Evolutionary conservation across 2,888 invertebrate species (phyloP).

Genomic region (Glyphotaelius pellucidus): DNA sequence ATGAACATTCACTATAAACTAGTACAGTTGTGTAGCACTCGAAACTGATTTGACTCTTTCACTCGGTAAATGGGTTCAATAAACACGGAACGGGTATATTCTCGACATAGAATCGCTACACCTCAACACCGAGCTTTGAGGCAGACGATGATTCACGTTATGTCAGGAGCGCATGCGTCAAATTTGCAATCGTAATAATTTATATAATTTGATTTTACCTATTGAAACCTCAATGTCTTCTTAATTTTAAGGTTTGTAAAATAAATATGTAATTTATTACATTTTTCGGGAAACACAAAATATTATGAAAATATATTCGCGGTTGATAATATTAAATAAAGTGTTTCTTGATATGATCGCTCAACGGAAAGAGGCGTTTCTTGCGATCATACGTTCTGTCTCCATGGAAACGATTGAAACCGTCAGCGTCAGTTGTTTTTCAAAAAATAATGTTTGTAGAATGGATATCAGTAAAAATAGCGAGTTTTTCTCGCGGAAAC

Average conservation of each 20-base stretch:
- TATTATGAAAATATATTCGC: not conserved
- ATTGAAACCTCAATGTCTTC: not conserved
- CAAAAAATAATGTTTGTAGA: constrained; percentile 40
- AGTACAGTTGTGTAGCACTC: constrained; percentile 43
- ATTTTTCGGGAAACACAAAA: not conserved
- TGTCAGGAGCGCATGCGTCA: constrained; percentile 61
- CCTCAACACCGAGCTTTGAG: constrained; percentile 52
- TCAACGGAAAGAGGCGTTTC: constrained; percentile 63
- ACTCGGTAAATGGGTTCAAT: constrained; percentile 41
- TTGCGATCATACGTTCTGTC: constrained; percentile 63
- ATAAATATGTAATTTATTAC: constrained; percentile 6
- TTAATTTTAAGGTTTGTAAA: not conserved
- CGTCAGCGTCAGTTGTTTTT: constrained; percentile 47
- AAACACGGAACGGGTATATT: constrained; percentile 48
- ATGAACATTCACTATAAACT: constrained; percentile 35
- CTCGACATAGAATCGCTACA: constrained; percentile 42
- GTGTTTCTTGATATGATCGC: constrained; percentile 52
- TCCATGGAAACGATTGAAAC: constrained; percentile 58
- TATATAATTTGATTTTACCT: constrained; percentile 45
- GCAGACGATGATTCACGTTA: constrained; percentile 62
- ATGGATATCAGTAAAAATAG: not conserved
- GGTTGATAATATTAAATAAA: constrained; percentile 31
- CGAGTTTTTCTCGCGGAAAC: not conserved
- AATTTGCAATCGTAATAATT: constrained; percentile 49
- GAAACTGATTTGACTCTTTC: constrained; percentile 30